These are phyloP conservation scores for Anoura caudifer DNA, from an alignment of 2,113 vertebrate genomes.

Conservation along the genomic window DNA sequence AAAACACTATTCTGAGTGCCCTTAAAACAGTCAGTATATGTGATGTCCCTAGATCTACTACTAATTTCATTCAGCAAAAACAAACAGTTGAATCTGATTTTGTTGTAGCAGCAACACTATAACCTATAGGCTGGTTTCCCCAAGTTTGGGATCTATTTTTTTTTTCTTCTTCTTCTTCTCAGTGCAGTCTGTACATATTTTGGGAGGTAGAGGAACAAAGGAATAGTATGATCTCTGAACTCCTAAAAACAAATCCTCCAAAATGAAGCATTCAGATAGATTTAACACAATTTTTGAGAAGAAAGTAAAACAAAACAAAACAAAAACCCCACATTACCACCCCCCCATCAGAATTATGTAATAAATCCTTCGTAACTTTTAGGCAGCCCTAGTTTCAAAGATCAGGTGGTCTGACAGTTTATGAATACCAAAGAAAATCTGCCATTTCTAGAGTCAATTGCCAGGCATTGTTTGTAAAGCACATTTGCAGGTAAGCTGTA, in stretches of 20 bases:
- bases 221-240: not conserved
- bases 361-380: not conserved
- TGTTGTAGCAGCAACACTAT: not conserved
- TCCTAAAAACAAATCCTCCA: not conserved
- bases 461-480: not conserved
- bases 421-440: not conserved
- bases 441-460: not conserved
- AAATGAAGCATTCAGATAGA: not conserved
- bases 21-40: not conserved
- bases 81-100: not conserved
- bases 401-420: not conserved
- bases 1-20: not conserved
- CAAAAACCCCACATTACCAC: not conserved
- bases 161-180: not conserved
- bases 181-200: not conserved
- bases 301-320: not conserved
- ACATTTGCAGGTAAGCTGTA: not conserved
- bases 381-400: not conserved
- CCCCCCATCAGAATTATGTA: not conserved
- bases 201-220: not conserved
- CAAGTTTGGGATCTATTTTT: not conserved
- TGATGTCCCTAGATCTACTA: not conserved
- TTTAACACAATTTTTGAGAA: not conserved
- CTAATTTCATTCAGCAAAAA: not conserved
- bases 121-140: not conserved